phyloP scores from a whole-genome alignment of 2,888 invertebrate genomes.

The Ethmia dodecea region DNA sequence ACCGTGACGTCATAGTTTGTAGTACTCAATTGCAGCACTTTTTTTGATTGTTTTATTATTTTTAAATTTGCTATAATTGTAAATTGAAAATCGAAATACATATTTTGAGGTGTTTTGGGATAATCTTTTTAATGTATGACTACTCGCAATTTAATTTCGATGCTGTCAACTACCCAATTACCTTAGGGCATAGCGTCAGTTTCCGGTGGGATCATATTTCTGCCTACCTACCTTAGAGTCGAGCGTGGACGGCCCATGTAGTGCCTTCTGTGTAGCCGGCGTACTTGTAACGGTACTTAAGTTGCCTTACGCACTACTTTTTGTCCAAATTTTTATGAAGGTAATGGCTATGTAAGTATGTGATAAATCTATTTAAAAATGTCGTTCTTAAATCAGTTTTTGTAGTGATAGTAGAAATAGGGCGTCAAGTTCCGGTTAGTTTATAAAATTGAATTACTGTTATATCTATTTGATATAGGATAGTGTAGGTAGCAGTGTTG shows the following conservation, averaged over 20 bases:
- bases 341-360: conserved; percentile 2
- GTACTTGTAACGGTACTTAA: conserved; percentile 23
- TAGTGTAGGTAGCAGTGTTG: neutral
- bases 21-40: too few relatives aligned
- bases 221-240: conserved; percentile 10
- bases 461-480: neutral
- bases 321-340: conserved; percentile 5
- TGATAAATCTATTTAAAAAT: neutral
- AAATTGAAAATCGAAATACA: too few relatives aligned
- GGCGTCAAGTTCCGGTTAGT: neutral
- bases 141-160: too few relatives aligned
- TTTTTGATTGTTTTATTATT: too few relatives aligned
- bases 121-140: too few relatives aligned
- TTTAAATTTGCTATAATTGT: too few relatives aligned
- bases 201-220: too few relatives aligned
- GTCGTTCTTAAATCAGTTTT: neutral
- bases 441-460: neutral
- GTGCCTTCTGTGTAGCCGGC: conserved; percentile 19
- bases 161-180: too few relatives aligned
- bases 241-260: conserved; percentile 15
- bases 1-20: too few relatives aligned
- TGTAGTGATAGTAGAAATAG: neutral
- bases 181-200: neutral
- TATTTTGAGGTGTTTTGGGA: too few relatives aligned
- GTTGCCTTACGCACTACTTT: conserved; percentile 32